Percentiles rank a stretch among this genome's conserved stretches.
Evolutionary conservation across 1,140 invertebrate genomes (phyloP).

Genomic region (Diprion similis): DNA sequence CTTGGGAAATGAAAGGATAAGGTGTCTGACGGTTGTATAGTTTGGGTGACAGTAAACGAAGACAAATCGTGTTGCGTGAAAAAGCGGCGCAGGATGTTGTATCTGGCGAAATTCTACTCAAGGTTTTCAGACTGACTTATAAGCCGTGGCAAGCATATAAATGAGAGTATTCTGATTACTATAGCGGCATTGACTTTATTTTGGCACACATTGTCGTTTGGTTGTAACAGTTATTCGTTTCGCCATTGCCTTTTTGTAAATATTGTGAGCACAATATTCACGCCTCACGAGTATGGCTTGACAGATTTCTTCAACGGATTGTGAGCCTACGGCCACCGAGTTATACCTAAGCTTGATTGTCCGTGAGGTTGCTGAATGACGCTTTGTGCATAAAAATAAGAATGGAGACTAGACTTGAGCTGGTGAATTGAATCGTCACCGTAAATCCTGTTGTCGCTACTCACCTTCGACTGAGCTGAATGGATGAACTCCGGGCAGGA

Average conservation of each 20-base stretch:
- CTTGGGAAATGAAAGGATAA: slow-evolving; percentile 7
- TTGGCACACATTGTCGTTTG: not conserved
- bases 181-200: not conserved
- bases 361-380: not conserved
- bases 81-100: not conserved
- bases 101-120: not conserved
- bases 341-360: not conserved
- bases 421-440: not conserved
- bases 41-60: slow-evolving; percentile 2
- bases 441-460: slow-evolving; percentile 17
- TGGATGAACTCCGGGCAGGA: slow-evolving; percentile 45
- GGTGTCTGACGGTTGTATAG: not conserved
- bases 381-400: not conserved
- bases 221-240: too few species aligned
- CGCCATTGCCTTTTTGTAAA: too few species aligned
- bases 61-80: not conserved
- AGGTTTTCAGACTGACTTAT: not conserved
- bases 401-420: not conserved
- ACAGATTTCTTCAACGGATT: not conserved
- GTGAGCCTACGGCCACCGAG: not conserved
- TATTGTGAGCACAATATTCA: too few species aligned
- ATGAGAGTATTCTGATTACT: not conserved
- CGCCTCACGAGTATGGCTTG: not conserved
- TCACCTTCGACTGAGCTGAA: slow-evolving; percentile 58
- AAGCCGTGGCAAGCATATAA: not conserved